Conservation (phyloP, 2,113 vertebrate species). For the Rafetus swinhoei region DNA sequence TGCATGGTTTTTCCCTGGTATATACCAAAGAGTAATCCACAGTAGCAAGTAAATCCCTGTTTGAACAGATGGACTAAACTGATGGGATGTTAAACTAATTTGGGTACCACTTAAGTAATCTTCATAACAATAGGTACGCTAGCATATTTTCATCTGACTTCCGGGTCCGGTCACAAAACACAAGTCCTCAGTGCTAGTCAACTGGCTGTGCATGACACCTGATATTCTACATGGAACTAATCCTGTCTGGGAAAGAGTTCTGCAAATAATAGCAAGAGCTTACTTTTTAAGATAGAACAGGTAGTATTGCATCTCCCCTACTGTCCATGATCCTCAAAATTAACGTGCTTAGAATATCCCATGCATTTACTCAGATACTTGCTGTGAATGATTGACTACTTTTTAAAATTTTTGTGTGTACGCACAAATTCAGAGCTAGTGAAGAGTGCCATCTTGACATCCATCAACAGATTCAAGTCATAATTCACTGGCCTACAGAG, state of each 20-base stretch:
- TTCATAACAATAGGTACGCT: slow-evolving; percentile 43
- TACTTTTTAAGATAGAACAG: rapidly evolving
- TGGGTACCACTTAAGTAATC: slow-evolving; percentile 67
- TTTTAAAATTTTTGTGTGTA: background rate
- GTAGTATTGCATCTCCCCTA: background rate
- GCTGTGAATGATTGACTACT: background rate
- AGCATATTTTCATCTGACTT: slow-evolving; percentile 27
- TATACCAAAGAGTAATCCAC: slow-evolving; percentile 36
- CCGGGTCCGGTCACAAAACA: slow-evolving; percentile 11
- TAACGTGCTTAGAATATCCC: background rate
- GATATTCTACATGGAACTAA: background rate
- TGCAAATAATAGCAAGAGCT: background rate
- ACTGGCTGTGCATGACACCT: rapidly evolving
- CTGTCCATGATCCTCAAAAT: background rate
- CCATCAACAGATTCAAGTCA: background rate
- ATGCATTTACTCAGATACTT: background rate
- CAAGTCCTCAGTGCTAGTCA: slow-evolving; percentile 11
- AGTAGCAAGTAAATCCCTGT: slow-evolving; percentile 54
- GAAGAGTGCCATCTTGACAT: background rate
- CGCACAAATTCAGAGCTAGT: rapidly evolving
- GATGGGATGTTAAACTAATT: slow-evolving; percentile 66
- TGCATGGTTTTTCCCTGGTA: slow-evolving; percentile 51
- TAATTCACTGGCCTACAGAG: background rate
- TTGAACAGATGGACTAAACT: slow-evolving; percentile 72
- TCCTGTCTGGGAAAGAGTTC: background rate